These are phyloP conservation scores for Cheilosia vernalis DNA, from an alignment of 2,888 invertebrate species.

Conservation along the genomic window DNA sequence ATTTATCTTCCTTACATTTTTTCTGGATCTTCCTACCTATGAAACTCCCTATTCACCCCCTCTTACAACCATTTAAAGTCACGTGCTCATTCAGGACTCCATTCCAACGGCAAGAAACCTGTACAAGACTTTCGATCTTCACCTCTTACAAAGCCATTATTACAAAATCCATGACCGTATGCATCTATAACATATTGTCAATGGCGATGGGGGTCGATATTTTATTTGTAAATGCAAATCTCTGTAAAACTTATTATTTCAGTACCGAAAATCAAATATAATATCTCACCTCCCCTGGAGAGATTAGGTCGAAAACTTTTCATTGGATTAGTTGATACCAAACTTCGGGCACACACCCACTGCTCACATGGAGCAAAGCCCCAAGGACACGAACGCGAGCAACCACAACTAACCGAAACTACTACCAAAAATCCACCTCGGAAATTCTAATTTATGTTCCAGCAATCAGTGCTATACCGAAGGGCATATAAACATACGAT, in stretches of 20 bases:
- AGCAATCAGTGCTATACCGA: slow-evolving; percentile 4
- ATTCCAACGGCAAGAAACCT: no score
- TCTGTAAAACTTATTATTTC: slow-evolving; percentile 29
- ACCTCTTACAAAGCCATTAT: no score
- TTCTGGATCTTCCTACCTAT: no score
- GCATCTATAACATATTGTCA: neutral
- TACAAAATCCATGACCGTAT: neutral
- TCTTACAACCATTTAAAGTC: no score
- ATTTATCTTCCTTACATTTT: no score
- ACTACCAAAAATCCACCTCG: slow-evolving; percentile 18
- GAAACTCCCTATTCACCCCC: no score
- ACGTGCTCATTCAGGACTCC: no score
- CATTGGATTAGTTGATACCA: slow-evolving; percentile 2
- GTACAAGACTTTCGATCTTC: no score
- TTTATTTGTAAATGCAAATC: slow-evolving; percentile 4
- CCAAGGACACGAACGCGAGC: slow-evolving; percentile 4
- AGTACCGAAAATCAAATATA: slow-evolving; percentile 29
- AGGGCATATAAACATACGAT: slow-evolving; percentile 14
- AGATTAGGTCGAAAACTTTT: slow-evolving; percentile 44
- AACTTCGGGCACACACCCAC: neutral
- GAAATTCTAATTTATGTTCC: slow-evolving; percentile 30
- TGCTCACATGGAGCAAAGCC: neutral
- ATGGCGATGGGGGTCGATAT: neutral
- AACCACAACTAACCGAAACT: slow-evolving; percentile 1
- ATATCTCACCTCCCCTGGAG: slow-evolving; percentile 33